Evolutionary conservation across 2,113 vertebrate genomes (phyloP).

Genomic region (Neotoma lepida): DNA sequence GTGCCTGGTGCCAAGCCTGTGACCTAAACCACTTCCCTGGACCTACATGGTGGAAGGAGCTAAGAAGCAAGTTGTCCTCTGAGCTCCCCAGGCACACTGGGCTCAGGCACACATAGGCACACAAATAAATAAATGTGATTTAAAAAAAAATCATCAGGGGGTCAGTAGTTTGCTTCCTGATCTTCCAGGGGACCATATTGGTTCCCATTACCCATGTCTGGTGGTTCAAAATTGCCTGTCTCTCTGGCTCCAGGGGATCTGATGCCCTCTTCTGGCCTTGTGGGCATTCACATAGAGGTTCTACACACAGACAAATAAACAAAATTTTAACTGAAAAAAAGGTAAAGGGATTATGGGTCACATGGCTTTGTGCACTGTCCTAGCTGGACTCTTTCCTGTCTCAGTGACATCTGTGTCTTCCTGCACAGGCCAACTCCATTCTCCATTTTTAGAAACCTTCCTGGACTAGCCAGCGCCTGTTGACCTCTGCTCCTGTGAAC

Average conservation of each 20-base stretch:
- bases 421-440: not conserved
- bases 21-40: not conserved
- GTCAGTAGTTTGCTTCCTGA: not conserved
- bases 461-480: not conserved
- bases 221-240: not conserved
- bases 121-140: not conserved
- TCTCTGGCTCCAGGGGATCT: not conserved
- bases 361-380: not conserved
- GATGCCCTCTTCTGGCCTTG: not conserved
- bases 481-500: not conserved
- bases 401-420: not conserved
- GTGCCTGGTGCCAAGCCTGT: not conserved
- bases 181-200: not conserved
- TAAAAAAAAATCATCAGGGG: not conserved
- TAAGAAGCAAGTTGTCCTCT: not conserved
- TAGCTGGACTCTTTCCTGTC: not conserved
- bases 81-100: not conserved
- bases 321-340: not conserved
- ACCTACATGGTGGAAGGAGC: not conserved
- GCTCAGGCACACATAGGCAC: too few relatives aligned
- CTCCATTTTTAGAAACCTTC: constrained; percentile 47
- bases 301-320: not conserved
- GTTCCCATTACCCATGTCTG: not conserved
- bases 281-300: too few relatives aligned
- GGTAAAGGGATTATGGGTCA: not conserved